Percentiles rank a stretch among this genome's conserved stretches.
Evolutionary conservation across 2,113 vertebrate species (phyloP).

Genomic region (Mirza zaza): DNA sequence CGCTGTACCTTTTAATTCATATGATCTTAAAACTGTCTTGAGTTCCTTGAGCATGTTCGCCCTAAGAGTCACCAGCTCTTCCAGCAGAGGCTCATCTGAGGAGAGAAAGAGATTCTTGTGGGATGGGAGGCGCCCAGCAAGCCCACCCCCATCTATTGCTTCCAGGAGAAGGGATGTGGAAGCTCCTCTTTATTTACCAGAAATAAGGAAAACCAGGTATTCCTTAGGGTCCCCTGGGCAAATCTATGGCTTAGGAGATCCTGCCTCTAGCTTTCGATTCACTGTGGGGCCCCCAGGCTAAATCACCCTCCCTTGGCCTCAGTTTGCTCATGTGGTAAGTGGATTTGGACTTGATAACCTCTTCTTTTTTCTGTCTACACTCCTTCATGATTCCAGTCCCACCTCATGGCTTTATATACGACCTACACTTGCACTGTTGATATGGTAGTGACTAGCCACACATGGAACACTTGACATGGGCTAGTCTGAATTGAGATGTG

Average conservation of each 20-base stretch:
- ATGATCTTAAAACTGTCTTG: conserved; percentile 54
- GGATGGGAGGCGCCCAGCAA: too few relatives aligned
- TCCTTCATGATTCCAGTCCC: background rate
- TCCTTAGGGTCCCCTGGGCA: background rate
- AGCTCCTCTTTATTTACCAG: background rate
- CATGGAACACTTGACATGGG: background rate
- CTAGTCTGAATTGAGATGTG: background rate
- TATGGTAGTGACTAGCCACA: background rate
- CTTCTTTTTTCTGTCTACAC: background rate
- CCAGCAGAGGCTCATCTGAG: conserved; percentile 71
- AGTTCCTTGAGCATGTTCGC: conserved; percentile 30
- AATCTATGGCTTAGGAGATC: too few relatives aligned
- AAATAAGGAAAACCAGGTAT: background rate
- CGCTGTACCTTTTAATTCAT: conserved; percentile 59
- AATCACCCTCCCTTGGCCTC: background rate
- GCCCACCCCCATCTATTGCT: background rate
- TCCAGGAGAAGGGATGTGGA: background rate
- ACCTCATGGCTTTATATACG: background rate
- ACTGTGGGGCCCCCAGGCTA: background rate
- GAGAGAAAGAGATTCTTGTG: background rate
- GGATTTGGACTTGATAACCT: background rate
- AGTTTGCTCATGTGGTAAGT: background rate
- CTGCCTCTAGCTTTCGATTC: background rate
- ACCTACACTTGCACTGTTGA: background rate
- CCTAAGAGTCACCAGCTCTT: conserved; percentile 65